Percentiles rank a stretch among this genome's conserved stretches.
These are phyloP conservation scores for Holothuria scabra DNA, from an alignment of 53 echinoderm and acorn worm species.

Conservation along the genomic window DNA sequence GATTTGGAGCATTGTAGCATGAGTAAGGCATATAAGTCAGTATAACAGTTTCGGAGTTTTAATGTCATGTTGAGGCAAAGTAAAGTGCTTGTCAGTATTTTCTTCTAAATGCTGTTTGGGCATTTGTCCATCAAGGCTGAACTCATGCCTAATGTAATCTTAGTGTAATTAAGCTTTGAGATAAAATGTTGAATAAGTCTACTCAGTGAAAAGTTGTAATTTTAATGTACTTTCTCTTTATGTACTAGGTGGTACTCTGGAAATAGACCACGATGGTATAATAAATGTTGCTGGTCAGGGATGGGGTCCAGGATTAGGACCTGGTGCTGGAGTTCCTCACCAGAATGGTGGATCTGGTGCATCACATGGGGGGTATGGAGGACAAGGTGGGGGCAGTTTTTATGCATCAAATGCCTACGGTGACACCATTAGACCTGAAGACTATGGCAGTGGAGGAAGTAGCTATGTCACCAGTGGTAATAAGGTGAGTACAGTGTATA, in stretches of 20 bases:
- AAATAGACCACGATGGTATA: slow-evolving; percentile 71
- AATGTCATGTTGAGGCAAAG: too few species aligned
- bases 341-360: slow-evolving; percentile 75
- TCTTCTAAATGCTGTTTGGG: too few species aligned
- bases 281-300: slow-evolving; percentile 77
- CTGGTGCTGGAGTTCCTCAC: slow-evolving; percentile 68
- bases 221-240: too few species aligned
- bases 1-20: too few species aligned
- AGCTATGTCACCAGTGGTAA: slow-evolving; percentile 10
- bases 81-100: too few species aligned
- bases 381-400: slow-evolving; percentile 61
- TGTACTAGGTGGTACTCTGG: slow-evolving; percentile 59
- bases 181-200: too few species aligned
- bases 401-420: slow-evolving; percentile 68
- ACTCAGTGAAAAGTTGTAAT: too few species aligned
- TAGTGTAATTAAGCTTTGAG: too few species aligned
- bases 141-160: too few species aligned
- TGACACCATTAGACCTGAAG: slow-evolving; percentile 56
- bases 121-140: too few species aligned
- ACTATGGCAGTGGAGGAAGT: slow-evolving; percentile 92
- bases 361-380: slow-evolving; percentile 89
- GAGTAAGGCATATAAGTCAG: too few species aligned
- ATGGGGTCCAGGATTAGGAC: slow-evolving; percentile 63
- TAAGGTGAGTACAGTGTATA: slow-evolving; percentile 3
- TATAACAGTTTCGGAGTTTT: too few species aligned